Evolutionary conservation across 2,113 vertebrate genomes (phyloP).

Genomic region (Pantherophis guttatus): DNA sequence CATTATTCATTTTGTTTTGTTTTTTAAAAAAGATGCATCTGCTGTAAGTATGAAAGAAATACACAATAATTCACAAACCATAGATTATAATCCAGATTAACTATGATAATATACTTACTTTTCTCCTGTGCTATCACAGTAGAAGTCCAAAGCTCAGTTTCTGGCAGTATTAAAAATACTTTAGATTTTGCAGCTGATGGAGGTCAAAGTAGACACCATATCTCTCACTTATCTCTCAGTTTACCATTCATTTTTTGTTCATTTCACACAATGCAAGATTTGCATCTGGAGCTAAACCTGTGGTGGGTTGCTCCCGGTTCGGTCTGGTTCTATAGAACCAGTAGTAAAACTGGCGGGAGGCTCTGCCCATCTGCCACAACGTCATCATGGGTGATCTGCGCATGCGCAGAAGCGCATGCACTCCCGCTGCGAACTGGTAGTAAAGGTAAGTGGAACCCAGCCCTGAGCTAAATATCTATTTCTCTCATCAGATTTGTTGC

Average conservation of each 20-base stretch:
- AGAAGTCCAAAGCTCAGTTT: neutral
- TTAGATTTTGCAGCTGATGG: neutral
- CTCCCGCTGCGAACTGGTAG: no score
- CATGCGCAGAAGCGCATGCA: no score
- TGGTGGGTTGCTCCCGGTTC: no score
- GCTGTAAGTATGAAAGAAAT: neutral
- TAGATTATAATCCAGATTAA: neutral
- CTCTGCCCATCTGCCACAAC: no score
- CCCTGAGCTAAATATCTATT: neutral
- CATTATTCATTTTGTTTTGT: neutral
- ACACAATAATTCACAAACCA: neutral
- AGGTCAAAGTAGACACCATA: neutral
- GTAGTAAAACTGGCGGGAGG: no score
- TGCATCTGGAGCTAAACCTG: neutral
- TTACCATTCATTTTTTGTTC: neutral
- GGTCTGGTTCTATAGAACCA: no score
- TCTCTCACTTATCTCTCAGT: neutral
- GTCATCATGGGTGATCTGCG: no score
- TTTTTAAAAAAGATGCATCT: neutral
- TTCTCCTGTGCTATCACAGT: neutral
- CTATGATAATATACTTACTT: neutral
- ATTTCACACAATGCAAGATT: neutral
- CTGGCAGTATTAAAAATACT: neutral
- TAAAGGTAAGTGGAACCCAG: no score
- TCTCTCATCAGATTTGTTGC: neutral